Evolutionary conservation across 1,140 invertebrate genomes (phyloP), one percentile per base, ranked within the genome.

Genomic region (Lepidurus arcticus): DNA sequence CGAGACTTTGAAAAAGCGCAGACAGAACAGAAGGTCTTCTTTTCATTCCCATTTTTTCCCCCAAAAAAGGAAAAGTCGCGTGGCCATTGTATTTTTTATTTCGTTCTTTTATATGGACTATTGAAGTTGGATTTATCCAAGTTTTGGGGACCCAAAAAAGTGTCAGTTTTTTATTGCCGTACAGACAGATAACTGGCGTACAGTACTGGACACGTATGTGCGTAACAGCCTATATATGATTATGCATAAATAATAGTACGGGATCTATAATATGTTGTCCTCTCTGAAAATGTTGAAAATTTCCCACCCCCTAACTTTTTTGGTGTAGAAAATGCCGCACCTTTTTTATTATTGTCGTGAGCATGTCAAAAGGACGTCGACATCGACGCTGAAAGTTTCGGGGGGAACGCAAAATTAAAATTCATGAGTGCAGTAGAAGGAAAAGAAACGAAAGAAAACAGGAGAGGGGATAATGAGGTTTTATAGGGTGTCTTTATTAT

Each of bases 11-110:
- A 44, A 44, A 75, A 75, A 75, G 26, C 21, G n/a, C 42, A 44
- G 21, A 75, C 42, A 34, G 42, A 34, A 26, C 42, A 34, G 74
- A 44, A 44, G 44, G 42, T 26, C 44, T n/a, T 44, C 7, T 75
- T 75, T 75, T 44, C 42, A 44, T 75, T 21, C 74, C n/a, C n/a
- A 26, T 75, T 44, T 44, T 42, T 75, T 34, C 74, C 74, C n/a
- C 21, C 42, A 44, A 42, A 75, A 26, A 26, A 21, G 42, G 26
- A 75, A 75, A 75, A 26, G 74, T 26, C 42, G 44, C 42, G 74
- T 75, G 42, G 74, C 74, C 11, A 21, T 75, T 75, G 21, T 75
- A 21, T 6, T 24, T 75, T 26, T 75, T 75, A 13, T 75, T n/a
- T 6, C 26, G 8, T n/a, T 42, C 42, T 44, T 44, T 75, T n/a